Conservation (phyloP, 2,888 invertebrate species). For the Dastarcus helophoroides region DNA sequence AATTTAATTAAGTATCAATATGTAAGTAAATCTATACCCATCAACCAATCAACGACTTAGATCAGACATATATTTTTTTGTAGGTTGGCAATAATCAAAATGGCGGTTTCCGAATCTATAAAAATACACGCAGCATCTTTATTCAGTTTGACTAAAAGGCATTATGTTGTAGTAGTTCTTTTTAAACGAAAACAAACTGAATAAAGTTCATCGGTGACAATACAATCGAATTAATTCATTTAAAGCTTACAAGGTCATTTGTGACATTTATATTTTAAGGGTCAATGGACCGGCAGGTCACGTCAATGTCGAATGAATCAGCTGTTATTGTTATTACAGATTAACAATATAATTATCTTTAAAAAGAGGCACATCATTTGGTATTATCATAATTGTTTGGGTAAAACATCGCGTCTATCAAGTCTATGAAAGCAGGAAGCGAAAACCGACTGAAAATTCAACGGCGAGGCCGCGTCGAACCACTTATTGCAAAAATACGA, state of each 20-base stretch:
- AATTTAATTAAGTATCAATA: constrained; percentile 14
- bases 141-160: constrained; percentile 17
- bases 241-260: constrained; percentile 25
- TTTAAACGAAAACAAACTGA: constrained; percentile 8
- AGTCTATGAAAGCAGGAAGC: constrained; percentile 19
- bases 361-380: constrained; percentile 35
- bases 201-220: background rate
- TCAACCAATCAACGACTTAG: constrained; percentile 33
- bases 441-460: too few relatives aligned
- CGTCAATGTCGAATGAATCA: constrained; percentile 19
- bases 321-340: constrained; percentile 17
- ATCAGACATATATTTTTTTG: constrained; percentile 26
- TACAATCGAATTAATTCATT: constrained; percentile 2
- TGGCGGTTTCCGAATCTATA: constrained; percentile 11
- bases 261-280: constrained; percentile 24
- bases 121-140: constrained; percentile 17
- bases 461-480: too few relatives aligned
- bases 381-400: constrained; percentile 31
- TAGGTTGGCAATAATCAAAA: constrained; percentile 7
- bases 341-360: constrained; percentile 27
- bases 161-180: constrained; percentile 7
- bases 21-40: constrained; percentile 28
- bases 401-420: constrained; percentile 12
- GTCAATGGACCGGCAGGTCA: constrained; percentile 32
- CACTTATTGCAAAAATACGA: too few relatives aligned